phyloP scores from a whole-genome alignment of 1,140 invertebrate genomes.

The Eciton burchellii region DNA sequence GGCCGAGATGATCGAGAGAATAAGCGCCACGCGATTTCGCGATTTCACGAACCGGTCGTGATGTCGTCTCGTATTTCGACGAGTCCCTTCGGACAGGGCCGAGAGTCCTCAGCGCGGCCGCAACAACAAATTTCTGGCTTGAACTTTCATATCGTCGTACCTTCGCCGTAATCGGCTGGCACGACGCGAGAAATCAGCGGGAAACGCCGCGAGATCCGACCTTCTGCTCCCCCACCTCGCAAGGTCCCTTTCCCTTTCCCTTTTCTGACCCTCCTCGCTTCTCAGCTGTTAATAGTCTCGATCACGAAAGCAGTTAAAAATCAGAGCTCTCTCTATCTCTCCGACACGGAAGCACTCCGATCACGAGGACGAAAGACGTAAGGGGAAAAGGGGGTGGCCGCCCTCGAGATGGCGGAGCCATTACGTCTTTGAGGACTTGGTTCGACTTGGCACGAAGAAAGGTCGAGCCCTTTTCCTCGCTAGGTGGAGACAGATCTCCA shows the following conservation, averaged over 20 bases:
- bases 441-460: conserved; percentile 40
- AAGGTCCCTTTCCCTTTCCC: too few relatives aligned
- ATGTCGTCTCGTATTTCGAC: not conserved
- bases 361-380: conserved; percentile 18
- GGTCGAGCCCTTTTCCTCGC: not conserved
- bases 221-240: not conserved
- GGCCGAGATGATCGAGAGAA: not conserved
- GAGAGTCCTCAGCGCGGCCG: not conserved
- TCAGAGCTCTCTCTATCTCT: conserved; percentile 69
- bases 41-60: not conserved
- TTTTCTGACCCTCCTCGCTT: conserved; percentile 45
- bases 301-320: conserved; percentile 81
- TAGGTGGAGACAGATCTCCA: not conserved
- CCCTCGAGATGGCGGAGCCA: conserved; percentile 18
- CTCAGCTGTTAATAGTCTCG: conserved; percentile 75
- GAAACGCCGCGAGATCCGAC: conserved; percentile 35
- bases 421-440: conserved; percentile 20
- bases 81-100: not conserved
- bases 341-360: conserved; percentile 54
- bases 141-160: conserved; percentile 2
- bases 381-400: conserved; percentile 2
- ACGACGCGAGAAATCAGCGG: conserved; percentile 25
- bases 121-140: not conserved
- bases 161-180: conserved; percentile 10
- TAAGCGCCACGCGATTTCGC: not conserved